Conservation (phyloP, 1,140 invertebrate species). For the Papilio polytes region DNA sequence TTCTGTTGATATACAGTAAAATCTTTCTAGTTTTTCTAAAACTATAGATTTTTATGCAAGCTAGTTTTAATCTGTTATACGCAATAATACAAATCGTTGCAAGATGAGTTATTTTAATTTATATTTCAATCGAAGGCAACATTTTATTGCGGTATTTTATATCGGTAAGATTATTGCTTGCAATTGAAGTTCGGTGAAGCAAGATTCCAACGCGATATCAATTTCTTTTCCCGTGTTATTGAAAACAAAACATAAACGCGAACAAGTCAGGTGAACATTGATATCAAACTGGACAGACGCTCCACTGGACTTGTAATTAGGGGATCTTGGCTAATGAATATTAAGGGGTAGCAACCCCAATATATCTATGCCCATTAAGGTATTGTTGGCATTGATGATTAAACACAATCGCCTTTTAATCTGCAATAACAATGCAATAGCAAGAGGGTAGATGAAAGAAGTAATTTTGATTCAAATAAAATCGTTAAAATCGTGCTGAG, state of each 20-base stretch:
- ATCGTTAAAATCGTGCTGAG: slow-evolving; percentile 26
- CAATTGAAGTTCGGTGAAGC: slow-evolving; percentile 69
- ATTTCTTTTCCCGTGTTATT: slow-evolving; percentile 65
- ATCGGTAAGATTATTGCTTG: slow-evolving; percentile 52
- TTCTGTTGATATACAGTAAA: too few species aligned
- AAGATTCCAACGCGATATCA: slow-evolving; percentile 65
- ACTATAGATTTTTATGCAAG: not conserved
- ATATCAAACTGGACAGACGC: slow-evolving; percentile 50
- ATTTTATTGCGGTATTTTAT: slow-evolving; percentile 50
- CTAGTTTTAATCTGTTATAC: not conserved
- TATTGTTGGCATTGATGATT: slow-evolving; percentile 71
- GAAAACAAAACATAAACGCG: slow-evolving; percentile 69
- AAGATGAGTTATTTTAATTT: slow-evolving; percentile 19
- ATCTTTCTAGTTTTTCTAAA: not conserved
- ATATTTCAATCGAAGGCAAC: slow-evolving; percentile 44
- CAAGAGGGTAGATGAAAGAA: slow-evolving; percentile 45
- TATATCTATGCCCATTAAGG: slow-evolving; percentile 53
- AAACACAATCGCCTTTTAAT: slow-evolving; percentile 72
- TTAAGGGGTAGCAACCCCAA: slow-evolving; percentile 73
- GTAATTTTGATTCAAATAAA: not conserved
- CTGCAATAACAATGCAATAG: slow-evolving; percentile 49
- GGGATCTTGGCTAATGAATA: slow-evolving; percentile 76
- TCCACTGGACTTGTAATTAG: slow-evolving; percentile 74
- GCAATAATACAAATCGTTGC: not conserved
- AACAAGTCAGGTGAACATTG: slow-evolving; percentile 75